phyloP scores from a whole-genome alignment of 2,888 invertebrate genomes.

The Zele albiditarsus region DNA sequence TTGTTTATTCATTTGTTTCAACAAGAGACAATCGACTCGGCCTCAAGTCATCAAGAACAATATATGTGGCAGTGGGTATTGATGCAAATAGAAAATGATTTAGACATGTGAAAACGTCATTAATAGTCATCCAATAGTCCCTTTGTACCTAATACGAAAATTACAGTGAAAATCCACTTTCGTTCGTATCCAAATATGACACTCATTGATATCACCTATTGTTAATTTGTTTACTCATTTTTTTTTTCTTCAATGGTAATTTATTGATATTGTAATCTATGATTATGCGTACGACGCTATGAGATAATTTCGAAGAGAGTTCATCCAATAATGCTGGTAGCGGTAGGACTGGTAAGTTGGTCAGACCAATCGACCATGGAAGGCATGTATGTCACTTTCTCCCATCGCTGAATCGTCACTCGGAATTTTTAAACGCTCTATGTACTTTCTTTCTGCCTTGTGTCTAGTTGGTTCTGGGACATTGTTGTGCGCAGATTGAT shows the following conservation, averaged over 20 bases:
- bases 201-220: no score
- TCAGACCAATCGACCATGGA: not conserved
- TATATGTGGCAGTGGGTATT: no score
- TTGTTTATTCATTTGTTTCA: no score
- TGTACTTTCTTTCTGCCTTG: not conserved
- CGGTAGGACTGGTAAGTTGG: not conserved
- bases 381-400: conserved; percentile 26
- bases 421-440: not conserved
- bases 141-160: no score
- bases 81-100: no score
- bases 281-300: not conserved
- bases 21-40: no score
- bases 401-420: not conserved
- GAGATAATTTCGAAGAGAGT: not conserved
- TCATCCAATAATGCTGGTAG: not conserved
- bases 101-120: no score
- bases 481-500: not conserved
- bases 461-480: not conserved
- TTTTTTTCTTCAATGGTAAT: not conserved
- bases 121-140: no score
- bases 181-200: no score
- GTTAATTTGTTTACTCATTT: no score
- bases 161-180: no score
- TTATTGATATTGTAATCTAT: not conserved
- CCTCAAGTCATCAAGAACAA: no score